Percentiles rank a stretch among this genome's conserved stretches.
Conservation (phyloP, 2,797 vertebrate genomes). For the Hafferia zeledoni region DNA sequence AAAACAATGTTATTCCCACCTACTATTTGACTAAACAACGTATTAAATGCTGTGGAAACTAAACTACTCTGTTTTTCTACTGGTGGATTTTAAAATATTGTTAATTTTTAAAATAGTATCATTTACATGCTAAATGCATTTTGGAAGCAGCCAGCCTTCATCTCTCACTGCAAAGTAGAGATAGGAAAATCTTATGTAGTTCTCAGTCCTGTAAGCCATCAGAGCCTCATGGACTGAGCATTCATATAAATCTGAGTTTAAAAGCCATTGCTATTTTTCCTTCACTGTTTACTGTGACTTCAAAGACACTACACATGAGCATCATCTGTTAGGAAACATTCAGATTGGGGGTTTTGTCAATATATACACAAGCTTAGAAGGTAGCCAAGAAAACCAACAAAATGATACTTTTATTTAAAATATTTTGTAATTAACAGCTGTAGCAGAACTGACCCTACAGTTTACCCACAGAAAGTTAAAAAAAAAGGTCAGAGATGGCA, state of each 20-base stretch:
- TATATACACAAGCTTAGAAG: background rate
- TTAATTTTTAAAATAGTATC: background rate
- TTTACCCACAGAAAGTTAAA: background rate
- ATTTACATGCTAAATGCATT: background rate
- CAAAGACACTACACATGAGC: background rate
- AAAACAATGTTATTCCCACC: background rate
- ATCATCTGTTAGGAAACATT: background rate
- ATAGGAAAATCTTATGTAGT: background rate
- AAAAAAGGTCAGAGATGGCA: background rate
- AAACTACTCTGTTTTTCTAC: background rate
- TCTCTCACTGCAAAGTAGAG: background rate
- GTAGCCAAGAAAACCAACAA: background rate
- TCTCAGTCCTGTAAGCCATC: background rate
- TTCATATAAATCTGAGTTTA: background rate
- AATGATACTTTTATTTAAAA: constrained; percentile 17
- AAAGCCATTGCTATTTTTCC: background rate
- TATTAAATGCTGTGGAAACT: background rate
- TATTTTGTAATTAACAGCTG: constrained; percentile 9
- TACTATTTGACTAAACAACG: background rate
- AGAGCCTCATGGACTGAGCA: background rate
- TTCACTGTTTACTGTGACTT: background rate
- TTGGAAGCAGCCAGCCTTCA: background rate
- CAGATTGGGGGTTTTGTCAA: background rate
- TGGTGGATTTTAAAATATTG: background rate
- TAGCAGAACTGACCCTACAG: constrained; percentile 23